A percentile compares a stretch with the other conserved stretches of the same genome.
These are phyloP conservation scores for Macrobrachium rosenbergii DNA, from an alignment of 1,140 invertebrate species.

Conservation along the genomic window DNA sequence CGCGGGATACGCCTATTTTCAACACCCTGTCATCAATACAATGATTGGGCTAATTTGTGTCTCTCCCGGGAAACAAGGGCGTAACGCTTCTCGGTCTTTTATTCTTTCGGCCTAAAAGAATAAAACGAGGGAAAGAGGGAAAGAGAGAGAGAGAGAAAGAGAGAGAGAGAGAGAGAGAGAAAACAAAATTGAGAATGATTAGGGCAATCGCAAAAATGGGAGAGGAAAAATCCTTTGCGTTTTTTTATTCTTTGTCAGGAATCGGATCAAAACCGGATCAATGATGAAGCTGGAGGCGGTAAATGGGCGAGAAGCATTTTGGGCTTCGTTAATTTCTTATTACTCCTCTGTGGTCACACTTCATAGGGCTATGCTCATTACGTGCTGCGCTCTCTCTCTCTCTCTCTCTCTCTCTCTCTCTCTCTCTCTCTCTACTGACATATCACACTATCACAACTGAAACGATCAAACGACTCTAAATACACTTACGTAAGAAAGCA, in stretches of 20 bases:
- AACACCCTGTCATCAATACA: slow-evolving; percentile 62
- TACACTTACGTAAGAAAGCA: too few relatives aligned
- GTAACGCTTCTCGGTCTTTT: slow-evolving; percentile 5
- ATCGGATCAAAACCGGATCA: too few relatives aligned
- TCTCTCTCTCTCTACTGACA: too few relatives aligned
- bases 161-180: not conserved
- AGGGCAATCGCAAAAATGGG: not conserved
- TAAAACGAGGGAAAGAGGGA: not conserved
- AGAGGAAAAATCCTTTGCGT: not conserved
- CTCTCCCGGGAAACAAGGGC: slow-evolving; percentile 21
- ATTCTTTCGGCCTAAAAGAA: slow-evolving; percentile 4
- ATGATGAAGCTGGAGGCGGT: not conserved
- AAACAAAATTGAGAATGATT: not conserved
- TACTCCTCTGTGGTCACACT: too few relatives aligned
- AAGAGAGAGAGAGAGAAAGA: not conserved
- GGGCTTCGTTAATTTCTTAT: too few relatives aligned
- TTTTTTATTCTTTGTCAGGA: not conserved
- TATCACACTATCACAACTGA: too few relatives aligned
- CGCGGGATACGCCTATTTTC: slow-evolving; percentile 59
- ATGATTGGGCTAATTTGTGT: slow-evolving; percentile 61
- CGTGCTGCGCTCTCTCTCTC: too few relatives aligned
- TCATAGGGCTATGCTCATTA: too few relatives aligned
- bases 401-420: too few relatives aligned
- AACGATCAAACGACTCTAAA: too few relatives aligned
- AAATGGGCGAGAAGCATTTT: not conserved